Evolutionary conservation across 1,140 invertebrate species (phyloP).

Genomic region (Orius insidiosus): DNA sequence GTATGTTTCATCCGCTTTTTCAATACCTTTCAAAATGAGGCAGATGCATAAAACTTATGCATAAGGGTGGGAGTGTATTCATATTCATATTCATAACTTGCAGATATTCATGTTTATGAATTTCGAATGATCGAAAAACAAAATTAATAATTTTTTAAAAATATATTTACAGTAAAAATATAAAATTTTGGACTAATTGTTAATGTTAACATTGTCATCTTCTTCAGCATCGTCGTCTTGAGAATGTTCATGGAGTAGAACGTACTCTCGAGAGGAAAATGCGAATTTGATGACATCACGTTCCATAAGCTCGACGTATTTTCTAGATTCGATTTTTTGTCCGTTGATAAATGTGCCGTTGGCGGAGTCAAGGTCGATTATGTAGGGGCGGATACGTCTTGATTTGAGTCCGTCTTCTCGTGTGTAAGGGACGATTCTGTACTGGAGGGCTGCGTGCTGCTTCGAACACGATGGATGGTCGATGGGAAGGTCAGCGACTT

Average conservation of each 20-base stretch:
- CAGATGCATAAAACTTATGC: too few species aligned
- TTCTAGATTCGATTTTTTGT: slow-evolving; percentile 72
- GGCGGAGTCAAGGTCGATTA: slow-evolving; percentile 92
- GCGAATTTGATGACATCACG: slow-evolving; percentile 97
- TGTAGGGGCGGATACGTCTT: slow-evolving; percentile 69
- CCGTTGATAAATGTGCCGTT: slow-evolving; percentile 98
- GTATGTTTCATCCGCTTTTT: too few species aligned
- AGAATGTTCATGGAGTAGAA: slow-evolving; percentile 84
- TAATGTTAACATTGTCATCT: too few species aligned
- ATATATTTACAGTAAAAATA: too few species aligned
- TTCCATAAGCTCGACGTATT: slow-evolving; percentile 86
- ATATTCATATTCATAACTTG: too few species aligned
- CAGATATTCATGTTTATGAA: too few species aligned
- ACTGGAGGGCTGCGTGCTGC: slow-evolving; percentile 95
- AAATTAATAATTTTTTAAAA: too few species aligned
- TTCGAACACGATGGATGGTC: slow-evolving; percentile 98
- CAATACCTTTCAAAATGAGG: too few species aligned
- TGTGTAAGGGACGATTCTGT: slow-evolving; percentile 67
- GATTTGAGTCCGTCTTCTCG: slow-evolving; percentile 47
- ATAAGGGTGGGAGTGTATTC: too few species aligned
- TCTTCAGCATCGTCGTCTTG: slow-evolving; percentile 42
- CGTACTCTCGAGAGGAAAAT: slow-evolving; percentile 89
- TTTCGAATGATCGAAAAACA: too few species aligned
- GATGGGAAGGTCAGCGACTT: slow-evolving; percentile 85
- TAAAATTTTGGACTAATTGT: too few species aligned